Evolutionary conservation across 2,888 invertebrate species (phyloP), one percentile per base, ranked within the genome.

Genomic region (Gasteruption jaculator): DNA sequence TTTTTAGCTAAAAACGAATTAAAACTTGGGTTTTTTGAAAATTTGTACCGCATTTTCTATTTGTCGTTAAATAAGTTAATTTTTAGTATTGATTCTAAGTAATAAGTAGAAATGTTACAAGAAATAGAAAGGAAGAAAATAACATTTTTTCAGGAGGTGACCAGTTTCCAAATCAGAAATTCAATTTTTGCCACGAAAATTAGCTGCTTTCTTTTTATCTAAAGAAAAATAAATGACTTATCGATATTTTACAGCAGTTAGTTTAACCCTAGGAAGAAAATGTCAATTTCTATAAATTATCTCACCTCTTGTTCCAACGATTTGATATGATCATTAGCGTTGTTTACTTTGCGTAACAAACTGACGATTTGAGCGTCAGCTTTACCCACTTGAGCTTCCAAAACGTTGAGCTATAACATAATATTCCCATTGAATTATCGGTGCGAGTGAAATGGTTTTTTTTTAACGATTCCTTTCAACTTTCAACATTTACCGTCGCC

Each of bases 381-480:
- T 19, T 80, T 74, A 14, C 79, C 77, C 1, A 86, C 66, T 45
- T 83, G 80, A 40, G 79, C 79, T 65, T 86, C 85, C 30, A 86
- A 61, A 11, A 81, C 82, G 35, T 55, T 53, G 36, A 63, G 48
- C 59, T 61, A 19, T 8, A 4, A 7, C 39, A 21, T 14, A 37
- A 31, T 27, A n/a, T n/a, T 25, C 20, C 18, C 14, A 45, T 19
- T 31, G 15, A 39, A 24, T 24, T 5, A 20, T 22, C n/a, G 7
- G 19, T 32, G 10, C 18, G 6, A 21, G n/a, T 7, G 4, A 18
- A 32, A 21, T 7, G n/a, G 7, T 18, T 20, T 15, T 16, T 20
- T 26, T 38, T 19, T 20, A n/a, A 31, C 10, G 26, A 31, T 25
- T 39, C 5, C 11, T 38, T 34, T 15, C 3, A 21, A 8, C 8